Evolutionary conservation across 2,797 vertebrate genomes (phyloP), one percentile per base, ranked within the genome.

Genomic region (Gadopsis marmoratus): DNA sequence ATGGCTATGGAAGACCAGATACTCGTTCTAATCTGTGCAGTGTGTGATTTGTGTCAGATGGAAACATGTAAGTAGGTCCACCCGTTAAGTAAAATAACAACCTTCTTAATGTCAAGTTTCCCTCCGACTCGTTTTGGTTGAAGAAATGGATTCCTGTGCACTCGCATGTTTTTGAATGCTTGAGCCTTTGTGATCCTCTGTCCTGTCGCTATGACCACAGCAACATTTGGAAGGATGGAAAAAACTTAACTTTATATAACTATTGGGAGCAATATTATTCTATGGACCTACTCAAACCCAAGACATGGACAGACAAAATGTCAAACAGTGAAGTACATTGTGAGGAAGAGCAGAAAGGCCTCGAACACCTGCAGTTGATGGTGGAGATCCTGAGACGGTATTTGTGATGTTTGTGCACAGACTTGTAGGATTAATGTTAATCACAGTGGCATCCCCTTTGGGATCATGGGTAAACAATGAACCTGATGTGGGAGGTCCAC

Each of bases 341-440:
- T 1, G 23, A 71, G 45, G 67, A 70, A 2, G 8, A 13, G 19
- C 67, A 31, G 35, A 54, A 73, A 31, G 48, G 37, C 45, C 60
- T 23, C 39, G 26, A 71, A 68, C 82, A 76, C 63, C 74, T 81
- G 75, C 76, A 74, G 80, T 39, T 66, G 74, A 69, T 55, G 66
- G 37, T 76, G 35, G 54, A 79, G 77, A 81, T 79, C 68, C 50
- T 58, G 35, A 71, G 77, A 76, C 16, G 70, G 35, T 63, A n/a
- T 84, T 81, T 71, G 62, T 75, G 54, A 70, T 85, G 70, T 88
- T 91, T 89, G 78, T 31, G 12, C 79, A 47, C 31, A 53, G 85
- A 87, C 80, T 75, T 85, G 89, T 86, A 60, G 83, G 87, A 89
- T 92, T 88, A 88, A 71, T 81, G 86, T 86, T 87, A 88, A 91